These are phyloP conservation scores for Labeo rohita DNA, from an alignment of 2,113 vertebrate species.

Conservation along the genomic window DNA sequence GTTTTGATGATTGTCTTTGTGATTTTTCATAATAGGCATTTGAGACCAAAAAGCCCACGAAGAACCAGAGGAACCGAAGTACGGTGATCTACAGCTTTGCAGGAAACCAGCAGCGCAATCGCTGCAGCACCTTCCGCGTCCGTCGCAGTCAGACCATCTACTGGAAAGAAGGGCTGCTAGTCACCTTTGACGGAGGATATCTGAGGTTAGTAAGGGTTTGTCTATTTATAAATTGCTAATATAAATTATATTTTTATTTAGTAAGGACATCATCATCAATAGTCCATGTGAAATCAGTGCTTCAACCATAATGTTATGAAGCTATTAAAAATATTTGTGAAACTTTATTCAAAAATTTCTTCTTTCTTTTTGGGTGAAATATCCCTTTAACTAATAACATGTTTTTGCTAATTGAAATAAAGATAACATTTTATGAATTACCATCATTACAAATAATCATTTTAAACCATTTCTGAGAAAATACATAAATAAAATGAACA, in stretches of 20 bases:
- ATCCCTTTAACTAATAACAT: neutral
- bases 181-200: conserved; percentile 94
- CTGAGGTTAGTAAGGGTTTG: conserved; percentile 83
- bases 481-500: neutral
- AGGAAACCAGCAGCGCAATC: conserved; percentile 83
- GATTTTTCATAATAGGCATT: conserved; percentile 79
- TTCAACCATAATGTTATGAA: too few species aligned
- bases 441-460: neutral
- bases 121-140: conserved; percentile 96
- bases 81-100: conserved; percentile 91
- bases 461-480: neutral
- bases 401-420: too few species aligned
- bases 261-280: too few species aligned
- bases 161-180: conserved; percentile 81
- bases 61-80: conserved; percentile 73
- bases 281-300: too few species aligned
- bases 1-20: neutral
- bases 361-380: too few species aligned
- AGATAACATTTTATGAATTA: too few species aligned
- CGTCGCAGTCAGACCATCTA: conserved; percentile 81
- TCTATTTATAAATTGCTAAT: too few species aligned
- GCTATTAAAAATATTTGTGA: too few species aligned
- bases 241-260: too few species aligned
- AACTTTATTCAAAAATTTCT: too few species aligned
- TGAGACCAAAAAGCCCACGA: conserved; percentile 82